phyloP scores from a whole-genome alignment of 53 echinoderm and acorn worm species.

The Henricia sp. region DNA sequence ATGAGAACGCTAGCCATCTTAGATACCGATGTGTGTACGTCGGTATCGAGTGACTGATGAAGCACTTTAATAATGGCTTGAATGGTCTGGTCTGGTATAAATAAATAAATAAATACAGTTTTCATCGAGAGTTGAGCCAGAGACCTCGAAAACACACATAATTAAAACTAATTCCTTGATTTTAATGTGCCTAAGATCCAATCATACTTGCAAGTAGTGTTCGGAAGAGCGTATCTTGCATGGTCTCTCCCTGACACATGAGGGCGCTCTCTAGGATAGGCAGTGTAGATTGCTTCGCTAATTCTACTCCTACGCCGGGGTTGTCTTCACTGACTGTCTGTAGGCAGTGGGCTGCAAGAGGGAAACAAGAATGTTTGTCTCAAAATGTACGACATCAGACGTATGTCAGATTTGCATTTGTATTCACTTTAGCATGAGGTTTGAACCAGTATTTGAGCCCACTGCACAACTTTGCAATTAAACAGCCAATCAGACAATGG shows the following conservation, averaged over 20 bases:
- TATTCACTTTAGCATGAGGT: too few species aligned
- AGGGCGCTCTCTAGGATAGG: slow-evolving; percentile 76
- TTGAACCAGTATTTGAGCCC: too few species aligned
- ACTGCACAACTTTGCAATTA: too few species aligned
- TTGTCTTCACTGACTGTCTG: slow-evolving; percentile 97
- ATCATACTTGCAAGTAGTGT: slow-evolving; percentile 84
- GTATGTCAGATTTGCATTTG: too few species aligned
- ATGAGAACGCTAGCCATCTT: slow-evolving; percentile 8
- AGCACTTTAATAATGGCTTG: slow-evolving; percentile 92
- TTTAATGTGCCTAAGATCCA: too few species aligned
- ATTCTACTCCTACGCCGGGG: slow-evolving; percentile 60
- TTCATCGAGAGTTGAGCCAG: too few species aligned
- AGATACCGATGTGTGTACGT: slow-evolving; percentile 54
- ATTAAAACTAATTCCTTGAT: too few species aligned
- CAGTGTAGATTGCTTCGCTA: slow-evolving; percentile 71
- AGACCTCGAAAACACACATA: too few species aligned
- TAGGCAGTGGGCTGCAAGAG: slow-evolving; percentile 84
- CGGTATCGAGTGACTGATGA: slow-evolving; percentile 64
- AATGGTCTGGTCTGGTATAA: slow-evolving; percentile 63
- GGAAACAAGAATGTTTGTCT: too few species aligned
- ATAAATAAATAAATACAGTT: background rate
- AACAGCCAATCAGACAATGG: too few species aligned
- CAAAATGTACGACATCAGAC: too few species aligned
- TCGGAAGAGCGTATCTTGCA: slow-evolving; percentile 71
- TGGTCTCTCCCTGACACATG: slow-evolving; percentile 66